Conservation (phyloP, 2,113 vertebrate genomes). For the Hippoglossus stenolepis region DNA sequence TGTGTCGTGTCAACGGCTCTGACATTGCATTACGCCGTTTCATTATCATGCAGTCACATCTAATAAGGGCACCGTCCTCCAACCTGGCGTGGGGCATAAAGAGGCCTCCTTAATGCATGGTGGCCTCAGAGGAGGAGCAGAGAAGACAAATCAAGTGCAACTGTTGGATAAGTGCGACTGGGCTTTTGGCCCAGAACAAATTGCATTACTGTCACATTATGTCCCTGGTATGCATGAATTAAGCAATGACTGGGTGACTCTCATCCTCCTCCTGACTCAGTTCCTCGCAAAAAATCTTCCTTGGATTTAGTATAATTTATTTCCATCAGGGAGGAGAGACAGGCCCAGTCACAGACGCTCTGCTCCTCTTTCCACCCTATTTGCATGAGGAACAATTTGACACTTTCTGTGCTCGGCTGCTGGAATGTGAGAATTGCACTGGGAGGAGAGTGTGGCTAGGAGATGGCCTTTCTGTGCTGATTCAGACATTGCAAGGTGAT, state of each 20-base stretch:
- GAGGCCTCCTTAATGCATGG: conserved; percentile 62
- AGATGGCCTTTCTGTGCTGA: conserved; percentile 68
- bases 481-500: conserved; percentile 66
- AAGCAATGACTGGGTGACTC: conserved; percentile 65
- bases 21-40: conserved; percentile 79
- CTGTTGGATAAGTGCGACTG: conserved; percentile 74
- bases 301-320: conserved; percentile 37
- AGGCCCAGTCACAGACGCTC: conserved; percentile 33
- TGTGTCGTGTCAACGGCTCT: conserved; percentile 77
- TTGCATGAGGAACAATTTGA: conserved; percentile 74
- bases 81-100: conserved; percentile 58
- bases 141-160: conserved; percentile 72
- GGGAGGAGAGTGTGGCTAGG: conserved; percentile 61
- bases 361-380: conserved; percentile 51
- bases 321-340: conserved; percentile 45
- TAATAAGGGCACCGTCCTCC: conserved; percentile 70
- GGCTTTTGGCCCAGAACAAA: conserved; percentile 80
- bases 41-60: conserved; percentile 82
- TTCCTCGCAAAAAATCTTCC: conserved; percentile 38
- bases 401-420: conserved; percentile 55
- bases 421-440: conserved; percentile 70
- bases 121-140: conserved; percentile 46
- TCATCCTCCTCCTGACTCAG: conserved; percentile 35
- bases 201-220: conserved; percentile 83
- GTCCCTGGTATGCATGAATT: conserved; percentile 78